These are phyloP conservation scores for Polypterus bichir DNA, from an alignment of 2,113 vertebrate species.

Conservation along the genomic window DNA sequence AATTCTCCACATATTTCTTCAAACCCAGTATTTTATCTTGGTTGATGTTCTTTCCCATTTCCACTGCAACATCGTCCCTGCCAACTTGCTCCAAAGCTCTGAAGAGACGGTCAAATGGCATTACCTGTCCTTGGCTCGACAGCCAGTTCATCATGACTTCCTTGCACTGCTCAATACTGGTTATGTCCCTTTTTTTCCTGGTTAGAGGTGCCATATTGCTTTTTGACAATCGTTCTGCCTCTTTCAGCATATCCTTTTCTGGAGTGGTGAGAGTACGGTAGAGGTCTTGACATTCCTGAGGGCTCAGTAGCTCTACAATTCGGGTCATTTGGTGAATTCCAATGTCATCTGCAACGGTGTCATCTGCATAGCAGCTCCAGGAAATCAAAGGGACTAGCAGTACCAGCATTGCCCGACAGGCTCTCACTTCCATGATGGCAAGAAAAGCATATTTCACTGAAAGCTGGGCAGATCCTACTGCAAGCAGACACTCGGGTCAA, in stretches of 20 bases:
- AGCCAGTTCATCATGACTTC: conserved; percentile 40
- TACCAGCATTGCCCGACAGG: too few species aligned
- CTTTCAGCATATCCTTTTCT: conserved; percentile 34
- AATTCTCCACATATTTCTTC: conserved; percentile 41
- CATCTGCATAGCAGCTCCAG: too few species aligned
- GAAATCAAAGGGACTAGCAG: too few species aligned
- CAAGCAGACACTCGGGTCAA: too few species aligned
- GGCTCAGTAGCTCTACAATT: conserved; percentile 42
- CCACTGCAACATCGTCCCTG: conserved; percentile 48
- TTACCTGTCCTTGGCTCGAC: conserved; percentile 30
- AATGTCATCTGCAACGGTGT: conserved; percentile 38
- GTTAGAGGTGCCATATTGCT: conserved; percentile 19
- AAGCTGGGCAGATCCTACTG: too few species aligned
- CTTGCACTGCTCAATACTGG: conserved; percentile 23
- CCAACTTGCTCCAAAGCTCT: conserved; percentile 43
- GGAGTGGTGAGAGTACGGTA: conserved; percentile 32
- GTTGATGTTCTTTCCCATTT: conserved; percentile 54
- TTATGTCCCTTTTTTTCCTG: too few species aligned
- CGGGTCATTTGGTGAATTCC: conserved; percentile 37
- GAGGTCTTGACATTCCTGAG: conserved; percentile 41
- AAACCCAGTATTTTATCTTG: conserved; percentile 42
- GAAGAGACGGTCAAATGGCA: conserved; percentile 45
- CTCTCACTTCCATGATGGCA: too few species aligned
- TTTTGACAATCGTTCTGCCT: conserved; percentile 26
- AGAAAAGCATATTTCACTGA: too few species aligned